Percentiles rank a stretch among this genome's conserved stretches.
Evolutionary conservation across 2,797 vertebrate genomes (phyloP).

Genomic region (Hypotaenidia philippensis): DNA sequence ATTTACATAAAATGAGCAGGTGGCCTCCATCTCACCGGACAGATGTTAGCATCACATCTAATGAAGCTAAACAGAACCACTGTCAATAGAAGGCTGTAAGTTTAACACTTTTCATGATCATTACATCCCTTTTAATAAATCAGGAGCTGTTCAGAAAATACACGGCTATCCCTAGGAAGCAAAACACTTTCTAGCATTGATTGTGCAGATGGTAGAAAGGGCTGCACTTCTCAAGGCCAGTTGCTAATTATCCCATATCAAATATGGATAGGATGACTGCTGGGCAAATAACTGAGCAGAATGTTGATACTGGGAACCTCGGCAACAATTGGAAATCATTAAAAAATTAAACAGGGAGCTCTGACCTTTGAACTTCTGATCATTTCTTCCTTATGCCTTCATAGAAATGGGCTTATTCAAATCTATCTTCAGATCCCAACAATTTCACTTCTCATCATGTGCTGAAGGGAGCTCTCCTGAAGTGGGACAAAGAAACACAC

Average conservation of each 20-base stretch:
- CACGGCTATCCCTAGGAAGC: not conserved
- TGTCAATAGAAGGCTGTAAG: slow-evolving; percentile 15
- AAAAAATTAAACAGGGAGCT: slow-evolving; percentile 11
- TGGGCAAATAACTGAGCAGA: slow-evolving; percentile 34
- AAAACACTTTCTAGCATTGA: slow-evolving; percentile 26
- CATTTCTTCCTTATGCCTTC: slow-evolving; percentile 2
- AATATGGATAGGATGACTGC: slow-evolving; percentile 31
- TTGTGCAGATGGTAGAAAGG: slow-evolving; percentile 19
- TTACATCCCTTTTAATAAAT: slow-evolving; percentile 42
- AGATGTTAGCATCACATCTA: slow-evolving; percentile 39
- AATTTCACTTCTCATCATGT: not conserved
- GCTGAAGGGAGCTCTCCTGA: not conserved
- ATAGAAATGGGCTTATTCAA: not conserved
- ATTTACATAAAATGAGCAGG: slow-evolving; percentile 21
- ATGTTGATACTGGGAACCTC: not conserved
- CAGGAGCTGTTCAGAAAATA: slow-evolving; percentile 17
- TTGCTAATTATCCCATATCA: slow-evolving; percentile 61
- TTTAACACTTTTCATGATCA: slow-evolving; percentile 1
- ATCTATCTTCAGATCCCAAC: not conserved
- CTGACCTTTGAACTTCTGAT: not conserved
- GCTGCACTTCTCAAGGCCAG: slow-evolving; percentile 25
- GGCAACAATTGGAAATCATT: slow-evolving; percentile 29
- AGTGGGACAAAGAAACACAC: not conserved
- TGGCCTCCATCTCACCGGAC: slow-evolving; percentile 16
- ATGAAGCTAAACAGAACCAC: slow-evolving; percentile 45